Conservation (phyloP, 2,113 vertebrate genomes). For the Hydrochoerus hydrochaeris region DNA sequence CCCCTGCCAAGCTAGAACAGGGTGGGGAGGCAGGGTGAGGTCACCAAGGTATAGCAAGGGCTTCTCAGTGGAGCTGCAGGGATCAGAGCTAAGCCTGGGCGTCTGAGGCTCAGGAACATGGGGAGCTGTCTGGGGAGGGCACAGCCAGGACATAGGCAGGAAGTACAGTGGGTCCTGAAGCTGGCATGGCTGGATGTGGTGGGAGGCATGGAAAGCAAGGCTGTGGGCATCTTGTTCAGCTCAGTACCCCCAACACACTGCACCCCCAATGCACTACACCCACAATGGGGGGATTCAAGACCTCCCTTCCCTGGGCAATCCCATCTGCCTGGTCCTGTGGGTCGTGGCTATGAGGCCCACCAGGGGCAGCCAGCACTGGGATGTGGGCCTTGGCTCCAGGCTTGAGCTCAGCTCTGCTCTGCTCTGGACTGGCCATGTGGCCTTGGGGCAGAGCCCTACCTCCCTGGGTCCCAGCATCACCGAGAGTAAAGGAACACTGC, state of each 20-base stretch:
- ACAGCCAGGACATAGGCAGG: neutral
- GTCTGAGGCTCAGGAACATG: neutral
- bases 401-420: neutral
- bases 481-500: neutral
- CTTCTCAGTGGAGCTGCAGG: neutral
- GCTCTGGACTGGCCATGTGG: fast-evolving
- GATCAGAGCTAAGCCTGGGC: neutral
- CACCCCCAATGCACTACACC: too few species aligned
- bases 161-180: neutral
- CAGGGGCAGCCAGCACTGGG: neutral
- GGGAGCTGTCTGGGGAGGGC: too few species aligned
- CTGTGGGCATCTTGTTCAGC: neutral
- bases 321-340: neutral
- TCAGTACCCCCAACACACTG: neutral
- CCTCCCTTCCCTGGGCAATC: too few species aligned
- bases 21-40: neutral
- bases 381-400: neutral
- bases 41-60: neutral
- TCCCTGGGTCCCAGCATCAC: neutral
- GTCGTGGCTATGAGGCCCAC: neutral
- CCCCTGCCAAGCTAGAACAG: neutral
- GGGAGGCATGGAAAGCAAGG: neutral
- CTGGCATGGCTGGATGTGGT: neutral
- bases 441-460: neutral
- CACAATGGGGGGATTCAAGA: neutral